Evolutionary conservation across 2,113 vertebrate species (phyloP).

Genomic region (Coturnix japonica): DNA sequence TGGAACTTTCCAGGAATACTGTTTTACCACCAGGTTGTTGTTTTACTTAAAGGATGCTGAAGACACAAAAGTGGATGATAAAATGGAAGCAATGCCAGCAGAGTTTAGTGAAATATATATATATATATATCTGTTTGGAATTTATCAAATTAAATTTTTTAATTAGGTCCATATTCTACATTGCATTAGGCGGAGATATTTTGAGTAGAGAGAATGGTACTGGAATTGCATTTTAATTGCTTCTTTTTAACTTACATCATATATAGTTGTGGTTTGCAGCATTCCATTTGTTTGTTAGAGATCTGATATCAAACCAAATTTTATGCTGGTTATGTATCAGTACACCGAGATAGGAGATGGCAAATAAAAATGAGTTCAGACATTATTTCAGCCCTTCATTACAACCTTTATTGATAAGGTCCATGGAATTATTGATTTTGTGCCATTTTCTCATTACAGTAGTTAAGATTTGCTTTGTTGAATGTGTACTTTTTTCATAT

Average conservation of each 20-base stretch:
- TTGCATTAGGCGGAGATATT: not conserved
- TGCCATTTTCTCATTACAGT: not conserved
- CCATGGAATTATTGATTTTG: not conserved
- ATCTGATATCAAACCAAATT: not conserved
- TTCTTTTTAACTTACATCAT: not conserved
- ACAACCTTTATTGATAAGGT: not conserved
- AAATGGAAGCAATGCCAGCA: not conserved
- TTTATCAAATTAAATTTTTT: conserved; percentile 17
- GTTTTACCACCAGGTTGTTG: conserved; percentile 9
- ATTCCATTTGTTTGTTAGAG: not conserved
- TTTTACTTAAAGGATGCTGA: not conserved
- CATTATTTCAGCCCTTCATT: not conserved
- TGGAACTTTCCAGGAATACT: conserved; percentile 21
- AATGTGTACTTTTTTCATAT: not conserved
- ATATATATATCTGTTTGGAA: not conserved
- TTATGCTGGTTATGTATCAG: not conserved
- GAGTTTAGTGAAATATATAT: not conserved
- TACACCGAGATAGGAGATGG: not conserved
- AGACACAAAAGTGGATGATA: not conserved
- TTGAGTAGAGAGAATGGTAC: not conserved
- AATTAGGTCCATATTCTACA: conserved; percentile 46
- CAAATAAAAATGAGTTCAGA: not conserved
- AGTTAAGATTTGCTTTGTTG: not conserved
- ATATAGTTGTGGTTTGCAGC: not conserved
- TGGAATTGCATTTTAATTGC: conserved; percentile 18